phyloP scores from a whole-genome alignment of 2,888 invertebrate species.

The Aquatica leii region DNA sequence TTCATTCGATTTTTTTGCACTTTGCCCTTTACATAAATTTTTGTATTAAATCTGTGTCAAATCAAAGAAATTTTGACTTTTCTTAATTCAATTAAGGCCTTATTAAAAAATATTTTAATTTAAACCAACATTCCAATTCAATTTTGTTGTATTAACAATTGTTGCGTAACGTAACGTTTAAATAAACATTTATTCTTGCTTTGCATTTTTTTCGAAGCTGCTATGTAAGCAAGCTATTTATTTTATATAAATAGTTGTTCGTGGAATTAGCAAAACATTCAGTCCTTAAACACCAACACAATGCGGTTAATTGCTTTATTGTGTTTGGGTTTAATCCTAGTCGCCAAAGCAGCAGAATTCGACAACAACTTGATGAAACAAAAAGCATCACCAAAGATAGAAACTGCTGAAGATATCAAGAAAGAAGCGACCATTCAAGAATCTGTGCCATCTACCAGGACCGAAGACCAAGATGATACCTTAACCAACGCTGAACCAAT shows the following conservation, averaged over 20 bases:
- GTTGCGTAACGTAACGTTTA: no score
- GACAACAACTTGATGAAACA: background rate
- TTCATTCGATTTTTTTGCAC: background rate
- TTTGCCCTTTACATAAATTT: no score
- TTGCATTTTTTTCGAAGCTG: background rate
- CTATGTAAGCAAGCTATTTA: background rate
- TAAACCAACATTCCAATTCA: no score
- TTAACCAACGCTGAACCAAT: background rate
- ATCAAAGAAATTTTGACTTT: no score
- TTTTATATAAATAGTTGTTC: conserved; percentile 3
- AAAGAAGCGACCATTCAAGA: background rate
- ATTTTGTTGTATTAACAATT: no score
- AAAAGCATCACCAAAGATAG: background rate
- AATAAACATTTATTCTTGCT: no score
- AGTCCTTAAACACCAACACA: conserved; percentile 8
- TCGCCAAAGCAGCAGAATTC: background rate
- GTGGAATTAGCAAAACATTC: background rate
- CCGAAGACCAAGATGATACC: background rate
- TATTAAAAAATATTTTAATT: no score
- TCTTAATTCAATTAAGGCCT: no score
- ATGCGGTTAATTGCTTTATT: conserved; percentile 13
- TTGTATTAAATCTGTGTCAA: no score
- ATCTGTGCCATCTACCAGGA: no score
- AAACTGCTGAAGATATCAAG: background rate
- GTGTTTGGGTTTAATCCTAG: conserved; percentile 13